Percentiles rank a stretch among this genome's conserved stretches.
Conservation (phyloP, 2,797 vertebrate genomes). For the Acipenser oxyrinchus region DNA sequence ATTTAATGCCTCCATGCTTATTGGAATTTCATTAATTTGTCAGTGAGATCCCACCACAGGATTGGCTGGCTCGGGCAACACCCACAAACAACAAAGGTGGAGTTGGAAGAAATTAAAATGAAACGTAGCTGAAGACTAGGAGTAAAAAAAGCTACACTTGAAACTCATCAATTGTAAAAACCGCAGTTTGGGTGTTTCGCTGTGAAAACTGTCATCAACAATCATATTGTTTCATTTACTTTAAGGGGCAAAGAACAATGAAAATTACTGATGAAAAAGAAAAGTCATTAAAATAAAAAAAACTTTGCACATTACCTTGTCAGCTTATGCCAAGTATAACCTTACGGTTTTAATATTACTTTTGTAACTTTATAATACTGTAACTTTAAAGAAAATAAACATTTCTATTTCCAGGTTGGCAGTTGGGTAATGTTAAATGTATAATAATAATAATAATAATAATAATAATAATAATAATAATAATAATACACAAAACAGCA, state of each 20-base stretch:
- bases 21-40: conserved; percentile 69
- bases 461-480: no score
- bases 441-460: background rate
- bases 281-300: no score
- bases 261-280: no score
- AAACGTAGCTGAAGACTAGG: conserved; percentile 19
- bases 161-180: conserved; percentile 26
- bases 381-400: no score
- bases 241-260: no score
- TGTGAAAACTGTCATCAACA: conserved; percentile 13
- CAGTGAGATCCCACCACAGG: conserved; percentile 54
- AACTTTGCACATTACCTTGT: no score
- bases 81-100: conserved; percentile 90
- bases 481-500: no score
- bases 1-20: conserved; percentile 38
- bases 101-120: conserved; percentile 46
- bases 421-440: conserved; percentile 4
- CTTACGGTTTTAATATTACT: conserved; percentile 7
- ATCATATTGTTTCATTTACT: background rate
- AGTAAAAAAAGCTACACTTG: conserved; percentile 19
- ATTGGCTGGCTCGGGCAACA: conserved; percentile 77
- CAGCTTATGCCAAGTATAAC: conserved; percentile 9
- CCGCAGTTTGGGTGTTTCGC: conserved; percentile 16
- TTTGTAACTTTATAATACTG: conserved; percentile 1
- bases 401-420: background rate